Percentiles rank a stretch among this genome's conserved stretches.
These are phyloP conservation scores for Python bivittatus DNA, from an alignment of 2,113 vertebrate species.

Conservation along the genomic window DNA sequence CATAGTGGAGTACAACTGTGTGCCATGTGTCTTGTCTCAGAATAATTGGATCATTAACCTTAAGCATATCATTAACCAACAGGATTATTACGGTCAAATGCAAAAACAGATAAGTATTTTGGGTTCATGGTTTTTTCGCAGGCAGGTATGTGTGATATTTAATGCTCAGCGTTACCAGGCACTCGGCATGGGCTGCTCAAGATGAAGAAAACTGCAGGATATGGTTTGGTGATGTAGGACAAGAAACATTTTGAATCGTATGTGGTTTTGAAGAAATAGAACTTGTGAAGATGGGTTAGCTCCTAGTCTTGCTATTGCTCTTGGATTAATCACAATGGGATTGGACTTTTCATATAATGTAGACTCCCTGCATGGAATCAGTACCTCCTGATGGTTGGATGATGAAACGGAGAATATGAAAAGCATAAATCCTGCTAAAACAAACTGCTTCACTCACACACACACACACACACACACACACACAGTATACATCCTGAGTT, in stretches of 20 bases:
- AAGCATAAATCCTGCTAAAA: not conserved
- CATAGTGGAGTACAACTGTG: constrained; percentile 31
- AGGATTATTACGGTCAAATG: constrained; percentile 49
- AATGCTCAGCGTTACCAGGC: not conserved
- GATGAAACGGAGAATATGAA: not conserved
- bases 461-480: not conserved
- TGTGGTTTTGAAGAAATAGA: not conserved
- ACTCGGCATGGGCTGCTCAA: not conserved
- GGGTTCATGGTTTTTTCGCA: constrained; percentile 20
- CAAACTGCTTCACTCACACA: not conserved
- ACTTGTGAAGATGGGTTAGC: not conserved
- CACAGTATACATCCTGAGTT: not conserved
- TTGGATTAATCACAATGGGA: not conserved
- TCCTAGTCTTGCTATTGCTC: not conserved
- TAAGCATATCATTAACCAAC: constrained; percentile 51
- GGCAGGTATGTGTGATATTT: fast-evolving
- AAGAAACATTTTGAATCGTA: not conserved
- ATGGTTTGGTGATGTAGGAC: not conserved
- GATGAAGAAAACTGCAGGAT: not conserved
- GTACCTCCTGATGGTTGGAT: not conserved
- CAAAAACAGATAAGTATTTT: constrained; percentile 26
- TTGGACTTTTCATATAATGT: not conserved
- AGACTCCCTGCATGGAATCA: not conserved
- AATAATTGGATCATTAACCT: constrained; percentile 55
- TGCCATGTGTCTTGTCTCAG: constrained; percentile 46